phyloP scores from a whole-genome alignment of 1,140 invertebrate genomes.

The Lasioglossum albipes region DNA sequence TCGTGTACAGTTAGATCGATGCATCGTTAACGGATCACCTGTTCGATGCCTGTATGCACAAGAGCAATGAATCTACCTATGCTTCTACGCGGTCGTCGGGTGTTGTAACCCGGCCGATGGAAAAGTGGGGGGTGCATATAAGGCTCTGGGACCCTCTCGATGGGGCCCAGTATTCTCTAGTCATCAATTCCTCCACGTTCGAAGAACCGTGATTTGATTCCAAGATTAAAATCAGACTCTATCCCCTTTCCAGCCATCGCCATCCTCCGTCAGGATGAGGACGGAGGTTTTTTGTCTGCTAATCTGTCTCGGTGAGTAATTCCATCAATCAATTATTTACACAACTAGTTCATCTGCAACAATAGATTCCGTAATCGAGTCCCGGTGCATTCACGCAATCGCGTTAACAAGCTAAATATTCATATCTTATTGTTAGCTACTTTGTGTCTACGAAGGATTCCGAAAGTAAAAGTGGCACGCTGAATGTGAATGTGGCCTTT shows the following conservation, averaged over 20 bases:
- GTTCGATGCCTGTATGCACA: slow-evolving; percentile 54
- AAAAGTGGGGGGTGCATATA: slow-evolving; percentile 79
- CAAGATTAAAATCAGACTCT: slow-evolving; percentile 21
- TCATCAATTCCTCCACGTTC: slow-evolving; percentile 71
- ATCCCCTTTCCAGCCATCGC: slow-evolving; percentile 12
- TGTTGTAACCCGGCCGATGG: slow-evolving; percentile 72
- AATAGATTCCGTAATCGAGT: no score
- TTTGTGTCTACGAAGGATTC: not conserved
- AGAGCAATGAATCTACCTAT: slow-evolving; percentile 65
- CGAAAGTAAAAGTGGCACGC: not conserved
- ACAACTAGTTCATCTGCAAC: not conserved
- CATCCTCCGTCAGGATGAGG: slow-evolving; percentile 71
- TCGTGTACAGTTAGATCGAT: slow-evolving; percentile 1
- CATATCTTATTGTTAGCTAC: no score
- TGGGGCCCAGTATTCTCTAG: slow-evolving; percentile 77
- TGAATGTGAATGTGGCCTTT: slow-evolving; percentile 22
- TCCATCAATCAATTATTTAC: not conserved
- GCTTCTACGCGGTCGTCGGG: slow-evolving; percentile 63
- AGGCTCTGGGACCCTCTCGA: slow-evolving; percentile 71
- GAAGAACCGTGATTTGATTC: slow-evolving; percentile 48
- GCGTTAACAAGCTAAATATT: not conserved
- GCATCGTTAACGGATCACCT: slow-evolving; percentile 9
- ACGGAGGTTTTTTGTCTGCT: slow-evolving; percentile 70
- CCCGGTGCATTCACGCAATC: not conserved
- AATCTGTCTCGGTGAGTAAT: slow-evolving; percentile 74